Percentiles rank a stretch among this genome's conserved stretches.
phyloP scores from a whole-genome alignment of 2,113 vertebrate species.

The Lanius collurio region DNA sequence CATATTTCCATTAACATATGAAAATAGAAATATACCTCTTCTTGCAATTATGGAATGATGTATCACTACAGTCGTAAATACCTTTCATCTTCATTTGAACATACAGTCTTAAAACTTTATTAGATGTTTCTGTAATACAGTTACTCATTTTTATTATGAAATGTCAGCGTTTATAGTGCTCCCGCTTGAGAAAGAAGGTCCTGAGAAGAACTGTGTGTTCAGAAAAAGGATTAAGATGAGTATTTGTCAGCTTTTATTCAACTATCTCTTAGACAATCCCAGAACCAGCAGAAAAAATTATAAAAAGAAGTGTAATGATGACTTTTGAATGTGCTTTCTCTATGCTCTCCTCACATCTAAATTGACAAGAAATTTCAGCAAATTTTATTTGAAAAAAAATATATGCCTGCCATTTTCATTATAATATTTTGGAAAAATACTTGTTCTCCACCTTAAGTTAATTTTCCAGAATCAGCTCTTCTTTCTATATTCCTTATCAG shows the following conservation, averaged over 20 bases:
- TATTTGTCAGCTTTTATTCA: neutral
- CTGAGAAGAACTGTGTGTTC: neutral
- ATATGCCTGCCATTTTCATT: neutral
- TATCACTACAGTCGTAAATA: neutral
- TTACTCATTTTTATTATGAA: neutral
- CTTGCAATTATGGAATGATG: neutral
- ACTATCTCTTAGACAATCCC: neutral
- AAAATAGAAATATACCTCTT: neutral
- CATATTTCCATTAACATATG: slow-evolving; percentile 66
- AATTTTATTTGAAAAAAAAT: neutral
- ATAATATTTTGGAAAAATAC: neutral
- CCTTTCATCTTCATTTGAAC: neutral
- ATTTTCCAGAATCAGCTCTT: neutral
- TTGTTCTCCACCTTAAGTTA: neutral
- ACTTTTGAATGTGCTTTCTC: neutral
- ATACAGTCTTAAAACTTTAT: neutral
- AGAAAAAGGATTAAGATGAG: neutral
- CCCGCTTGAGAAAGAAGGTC: neutral
- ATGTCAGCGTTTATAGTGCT: neutral
- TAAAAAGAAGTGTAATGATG: neutral
- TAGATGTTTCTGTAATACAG: neutral
- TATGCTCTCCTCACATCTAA: neutral
- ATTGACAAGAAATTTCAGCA: neutral
- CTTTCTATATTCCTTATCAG: neutral
- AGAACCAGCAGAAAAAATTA: neutral